Conservation (phyloP, 2,888 invertebrate species). For the Slavum lentiscoides region DNA sequence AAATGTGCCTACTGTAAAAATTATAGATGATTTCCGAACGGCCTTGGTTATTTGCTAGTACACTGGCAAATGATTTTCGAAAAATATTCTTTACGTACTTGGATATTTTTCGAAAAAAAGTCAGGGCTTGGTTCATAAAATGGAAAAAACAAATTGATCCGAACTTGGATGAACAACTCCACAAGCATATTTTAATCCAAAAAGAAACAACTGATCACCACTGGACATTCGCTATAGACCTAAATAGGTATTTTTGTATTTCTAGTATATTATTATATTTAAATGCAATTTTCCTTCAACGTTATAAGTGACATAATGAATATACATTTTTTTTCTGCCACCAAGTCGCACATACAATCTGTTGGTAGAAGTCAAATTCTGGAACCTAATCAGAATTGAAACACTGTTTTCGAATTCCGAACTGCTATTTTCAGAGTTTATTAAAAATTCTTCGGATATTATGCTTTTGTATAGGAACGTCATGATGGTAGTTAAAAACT, state of each 20-base stretch:
- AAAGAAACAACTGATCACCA: not conserved
- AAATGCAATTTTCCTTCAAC: too few relatives aligned
- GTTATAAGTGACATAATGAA: not conserved
- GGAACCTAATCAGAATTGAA: not conserved
- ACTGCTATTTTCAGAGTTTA: slow-evolving; percentile 1
- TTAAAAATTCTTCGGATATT: not conserved
- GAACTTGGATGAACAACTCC: not conserved
- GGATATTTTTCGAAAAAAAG: not conserved
- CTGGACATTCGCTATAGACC: not conserved
- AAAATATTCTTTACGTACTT: not conserved
- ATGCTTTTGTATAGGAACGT: not conserved
- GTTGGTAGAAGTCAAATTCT: not conserved
- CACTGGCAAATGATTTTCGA: not conserved
- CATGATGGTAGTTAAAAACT: not conserved
- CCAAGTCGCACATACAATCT: not conserved
- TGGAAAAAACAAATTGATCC: slow-evolving; percentile 10
- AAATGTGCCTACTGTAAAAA: not conserved
- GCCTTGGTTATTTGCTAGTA: slow-evolving; percentile 3
- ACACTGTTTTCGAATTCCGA: not conserved
- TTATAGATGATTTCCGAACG: not conserved
- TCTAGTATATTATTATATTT: not conserved
- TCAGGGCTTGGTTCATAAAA: not conserved
- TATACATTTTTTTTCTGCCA: not conserved
- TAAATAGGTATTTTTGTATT: not conserved
- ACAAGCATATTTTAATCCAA: not conserved